Evolutionary conservation across 2,113 vertebrate species (phyloP), one percentile per base, ranked within the genome.

Genomic region (Clinocottus analis): DNA sequence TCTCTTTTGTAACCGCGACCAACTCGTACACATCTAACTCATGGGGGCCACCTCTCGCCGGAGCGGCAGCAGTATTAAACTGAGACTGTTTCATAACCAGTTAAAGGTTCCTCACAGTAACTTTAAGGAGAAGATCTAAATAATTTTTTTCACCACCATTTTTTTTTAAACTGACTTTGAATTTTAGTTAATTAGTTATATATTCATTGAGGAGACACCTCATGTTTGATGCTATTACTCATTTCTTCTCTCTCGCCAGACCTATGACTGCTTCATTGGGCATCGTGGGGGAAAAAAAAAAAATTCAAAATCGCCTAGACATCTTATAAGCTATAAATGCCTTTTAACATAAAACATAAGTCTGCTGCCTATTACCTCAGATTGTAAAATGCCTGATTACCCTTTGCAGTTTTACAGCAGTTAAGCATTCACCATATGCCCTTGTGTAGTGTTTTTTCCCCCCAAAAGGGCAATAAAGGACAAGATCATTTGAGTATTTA

Each of bases 381-480:
- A 81, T 64, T 86, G 70, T 85, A 84, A 85, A 84, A 85, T 76
- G 77, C 73, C 55, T 83, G 91, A 92, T 92, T 87, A 82, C 77
- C 72, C 56, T 72, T 75, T 47, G 75, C 78, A 41, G 35, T 76
- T 78, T 77, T 33, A 73, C 77, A 83, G 85, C 61, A 75, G 65
- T 87, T 85, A 77, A 89, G 75, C 64, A 83, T 79, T 87, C 62
- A 63, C 69, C 78, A 56, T 74, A 55, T 80, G 47, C 61, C 68
- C 78, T 82, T 53, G 72, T 55, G n/a, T 58, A 68, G 69, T 43
- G 69, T 55, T 63, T 82, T 87, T 87, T 90, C 69, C 49, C 63
- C 68, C 67, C 78, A 89, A 72, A 39, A 80, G 77, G 74, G 77
- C 80, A 78, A 87, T 87, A 69, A 92, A 81, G 72, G 77, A 72